Base-by-base conservation (phyloP, 2,797 vertebrate genomes). In the Phoebastria nigripes region DNA sequence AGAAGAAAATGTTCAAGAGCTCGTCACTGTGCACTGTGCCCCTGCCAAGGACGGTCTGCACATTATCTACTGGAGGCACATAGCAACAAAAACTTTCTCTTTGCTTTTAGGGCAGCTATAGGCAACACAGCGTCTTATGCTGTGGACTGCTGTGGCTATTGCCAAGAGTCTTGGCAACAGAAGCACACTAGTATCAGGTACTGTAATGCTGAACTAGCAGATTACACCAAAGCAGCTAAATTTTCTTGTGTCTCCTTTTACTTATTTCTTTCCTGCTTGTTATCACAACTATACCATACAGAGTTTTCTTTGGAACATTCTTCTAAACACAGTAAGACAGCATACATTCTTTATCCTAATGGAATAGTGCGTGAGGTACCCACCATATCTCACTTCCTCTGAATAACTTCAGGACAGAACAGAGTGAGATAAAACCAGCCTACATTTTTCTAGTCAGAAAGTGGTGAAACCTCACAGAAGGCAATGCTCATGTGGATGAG, bases 241-340 rank as follows among this genome's bases (percentile, higher is more conserved):
- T 76, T 87, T 91, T 70, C 74, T 83, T 73, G 28, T 47, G 79
- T 93, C 35, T 84, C 39, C 26, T 91, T 87, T 93, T 90, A 37
- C 55, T 84, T 41, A 11, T 87, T 94, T 95, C 22, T 94, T 83
- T 89, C 25, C 71, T 78, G 62, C 63, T 71, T 94, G 71, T 83
- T 95, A 96, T 91, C 90, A 93, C 55, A 87, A 93, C 71, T 87
- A 56, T 47, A 51, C 56, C 54, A 90, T 10, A 44, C 37, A 93
- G 42, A 87, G 46, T 83, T 89, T 94, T 91, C 49, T 85, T 89
- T 82, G 71, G 88, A 91, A 49, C 31, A 74, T 89, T 93, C 41
- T 92, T 92, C 55, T 63, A 93, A 94, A 91, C 72, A 93, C 78
- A 91, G 67, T 9, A 92, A 47, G 86, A 79, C 62, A 94, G 67